Conservation (phyloP, 1,140 invertebrate species). For the Tribolium madens region DNA sequence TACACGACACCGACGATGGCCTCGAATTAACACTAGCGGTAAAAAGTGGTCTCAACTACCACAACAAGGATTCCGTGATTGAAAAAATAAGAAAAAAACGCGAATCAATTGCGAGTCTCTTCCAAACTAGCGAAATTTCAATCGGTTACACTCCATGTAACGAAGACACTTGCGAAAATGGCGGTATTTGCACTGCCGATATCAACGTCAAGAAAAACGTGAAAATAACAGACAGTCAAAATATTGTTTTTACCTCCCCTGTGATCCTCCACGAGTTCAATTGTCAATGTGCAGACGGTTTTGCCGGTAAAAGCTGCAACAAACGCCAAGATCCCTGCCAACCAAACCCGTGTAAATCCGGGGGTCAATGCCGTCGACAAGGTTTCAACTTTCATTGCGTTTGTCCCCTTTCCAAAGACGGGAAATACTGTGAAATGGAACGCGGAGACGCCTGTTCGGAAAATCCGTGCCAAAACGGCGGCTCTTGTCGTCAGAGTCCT, state of each 20-base stretch:
- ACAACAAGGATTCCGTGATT: constrained; percentile 72
- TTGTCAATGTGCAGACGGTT: constrained; percentile 84
- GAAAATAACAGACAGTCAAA: constrained; percentile 81
- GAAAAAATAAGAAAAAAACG: constrained; percentile 75
- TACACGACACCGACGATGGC: constrained; percentile 73
- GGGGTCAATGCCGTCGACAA: constrained; percentile 84
- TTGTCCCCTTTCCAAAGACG: constrained; percentile 82
- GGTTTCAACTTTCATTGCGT: constrained; percentile 86
- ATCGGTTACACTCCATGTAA: constrained; percentile 83
- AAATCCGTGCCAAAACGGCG: constrained; percentile 90
- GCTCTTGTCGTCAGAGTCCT: constrained; percentile 87
- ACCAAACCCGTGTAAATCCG: constrained; percentile 88
- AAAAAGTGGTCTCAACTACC: constrained; percentile 69
- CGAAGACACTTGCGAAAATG: constrained; percentile 78
- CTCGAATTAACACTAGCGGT: constrained; percentile 80
- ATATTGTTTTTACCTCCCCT: constrained; percentile 84
- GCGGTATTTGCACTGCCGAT: constrained; percentile 79
- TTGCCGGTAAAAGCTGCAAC: constrained; percentile 83
- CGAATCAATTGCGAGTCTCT: constrained; percentile 72
- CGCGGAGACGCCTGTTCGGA: constrained; percentile 84
- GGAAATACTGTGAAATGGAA: constrained; percentile 86
- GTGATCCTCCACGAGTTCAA: constrained; percentile 80
- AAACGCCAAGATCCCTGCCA: constrained; percentile 89
- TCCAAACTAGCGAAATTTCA: constrained; percentile 71
- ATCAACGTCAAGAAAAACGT: constrained; percentile 78